A percentile compares a stretch with the other conserved stretches of the same genome.
Evolutionary conservation across 1,140 invertebrate species (phyloP).

Genomic region (Bombus affinis): DNA sequence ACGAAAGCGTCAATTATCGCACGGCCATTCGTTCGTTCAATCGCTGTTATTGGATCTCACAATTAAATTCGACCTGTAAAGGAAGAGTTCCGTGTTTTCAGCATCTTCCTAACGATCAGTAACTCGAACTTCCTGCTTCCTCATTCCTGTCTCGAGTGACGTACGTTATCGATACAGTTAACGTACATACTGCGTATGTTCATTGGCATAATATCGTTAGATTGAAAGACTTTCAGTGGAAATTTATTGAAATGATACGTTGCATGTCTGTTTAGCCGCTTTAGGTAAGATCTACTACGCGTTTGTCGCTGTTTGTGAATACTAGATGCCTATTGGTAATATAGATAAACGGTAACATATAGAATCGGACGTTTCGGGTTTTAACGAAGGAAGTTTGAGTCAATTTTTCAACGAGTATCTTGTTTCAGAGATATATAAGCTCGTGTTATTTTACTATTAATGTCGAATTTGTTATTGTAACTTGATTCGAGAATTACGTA

Average conservation of each 20-base stretch:
- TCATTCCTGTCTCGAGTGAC: not conserved
- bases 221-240: not conserved
- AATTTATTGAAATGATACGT: constrained; percentile 3
- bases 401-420: no score
- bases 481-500: not conserved
- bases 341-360: not conserved
- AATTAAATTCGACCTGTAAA: not conserved
- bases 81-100: constrained; percentile 1
- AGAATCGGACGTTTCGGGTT: no score
- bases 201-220: not conserved
- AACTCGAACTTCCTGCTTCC: not conserved
- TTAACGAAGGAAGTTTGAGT: no score
- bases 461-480: not conserved
- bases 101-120: not conserved
- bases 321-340: not conserved
- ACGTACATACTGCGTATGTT: not conserved
- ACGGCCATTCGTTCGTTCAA: no score
- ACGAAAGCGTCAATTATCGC: no score
- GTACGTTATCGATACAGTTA: not conserved
- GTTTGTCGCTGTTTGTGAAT: not conserved
- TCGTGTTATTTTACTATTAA: not conserved
- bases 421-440: not conserved
- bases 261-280: not conserved
- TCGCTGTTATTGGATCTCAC: not conserved
- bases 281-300: not conserved